Base-by-base conservation (phyloP, 2,888 invertebrate genomes). In the Ornithoptera alexandrae region DNA sequence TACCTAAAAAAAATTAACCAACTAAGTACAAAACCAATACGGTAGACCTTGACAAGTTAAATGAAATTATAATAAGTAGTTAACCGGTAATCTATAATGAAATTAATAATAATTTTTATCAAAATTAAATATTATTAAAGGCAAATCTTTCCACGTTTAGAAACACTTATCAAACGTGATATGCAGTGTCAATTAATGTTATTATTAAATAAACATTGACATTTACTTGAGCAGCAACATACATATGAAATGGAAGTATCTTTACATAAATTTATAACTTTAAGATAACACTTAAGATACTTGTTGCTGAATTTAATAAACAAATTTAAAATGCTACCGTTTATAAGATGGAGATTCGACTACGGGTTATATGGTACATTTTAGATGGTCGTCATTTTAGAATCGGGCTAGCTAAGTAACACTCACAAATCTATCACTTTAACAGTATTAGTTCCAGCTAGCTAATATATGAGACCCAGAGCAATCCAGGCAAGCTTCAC, bases 1-100 rank as follows among this genome's bases (percentile, higher is more conserved):
- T 53, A 53, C 7, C 53, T 53, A n/a, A 53, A 53, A 53, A 5
- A 53, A 53, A n/a, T 53, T 22, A 57, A 58, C 57, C 22, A 58
- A 58, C 57, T 15, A 58, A 58, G 7, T 15, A 22, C 57, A 22
- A 58, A 58, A 22, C 22, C 15, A 22, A 58, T 94, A 22, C 1
- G 24, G 7, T 36, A 60, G 60, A 53, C 22, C 18, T 53, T n/a
- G 7, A 0, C 57, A 10, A 22, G 24, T 22, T 22, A 1, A 58
- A 58, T 58, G 57, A 58, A 58, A 7, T 56, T n/a, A 20, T 8
- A n/a, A 56, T 20, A 7, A 56, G 10, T 20, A 10, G 56, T 56
- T 20, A 56, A n/a, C 39, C 61, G 17, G 24, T 22, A 50, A 30
- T 63, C 53, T 15, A 8, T 30, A 56, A 18, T 50, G 62, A 62